Base-by-base conservation (phyloP, 2,888 invertebrate species). In the Brachyopa scutellaris region DNA sequence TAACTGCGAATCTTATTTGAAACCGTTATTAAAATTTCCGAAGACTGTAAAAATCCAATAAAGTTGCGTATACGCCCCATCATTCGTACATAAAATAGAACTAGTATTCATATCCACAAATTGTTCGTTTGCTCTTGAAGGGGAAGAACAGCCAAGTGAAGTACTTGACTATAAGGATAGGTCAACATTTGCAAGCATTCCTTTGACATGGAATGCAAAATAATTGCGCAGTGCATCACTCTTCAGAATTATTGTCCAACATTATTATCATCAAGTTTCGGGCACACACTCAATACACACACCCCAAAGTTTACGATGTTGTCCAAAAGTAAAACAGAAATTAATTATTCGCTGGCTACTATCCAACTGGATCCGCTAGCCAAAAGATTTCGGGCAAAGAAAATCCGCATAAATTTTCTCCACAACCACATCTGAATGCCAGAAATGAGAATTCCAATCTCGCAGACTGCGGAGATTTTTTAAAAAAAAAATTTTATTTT, bases 241-340 rank as follows among this genome's bases (percentile, higher is more conserved):
- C 26, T 7, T 13, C 38, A 47, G 13, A 49, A 53, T 73, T 47
- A 61, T 74, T 57, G 74, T 62, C 69, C 57, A 42, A 57, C 62
- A 64, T 51, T 33, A 67, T 62, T 33, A 69, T 69, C 67, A 40
- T 61, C 47, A 61, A 47, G 61, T 40, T 42, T 40, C 19, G n/a
- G 11, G 19, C 26, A 59, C 42, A 64, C 42, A 73, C 19, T 38
- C 45, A n/a, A 13, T 21, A 47, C 9, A 47, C 26, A 67, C 9
- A 21, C 11, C 8, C 47, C 66, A 55, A 74, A 70, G 38, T 70
- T 70, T 70, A 66, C 80, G 62, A 82, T 59, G 70, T 53, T 53
- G 77, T 77, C 77, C 82, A 77, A 77, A n/a, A 72, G 82, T 82
- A 82, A 82, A 83, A 83, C 78, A 83, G 45, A 78, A 83, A 83